These are phyloP conservation scores for Bilobella aurantiaca DNA, from an alignment of 1,140 invertebrate species.

Conservation along the genomic window DNA sequence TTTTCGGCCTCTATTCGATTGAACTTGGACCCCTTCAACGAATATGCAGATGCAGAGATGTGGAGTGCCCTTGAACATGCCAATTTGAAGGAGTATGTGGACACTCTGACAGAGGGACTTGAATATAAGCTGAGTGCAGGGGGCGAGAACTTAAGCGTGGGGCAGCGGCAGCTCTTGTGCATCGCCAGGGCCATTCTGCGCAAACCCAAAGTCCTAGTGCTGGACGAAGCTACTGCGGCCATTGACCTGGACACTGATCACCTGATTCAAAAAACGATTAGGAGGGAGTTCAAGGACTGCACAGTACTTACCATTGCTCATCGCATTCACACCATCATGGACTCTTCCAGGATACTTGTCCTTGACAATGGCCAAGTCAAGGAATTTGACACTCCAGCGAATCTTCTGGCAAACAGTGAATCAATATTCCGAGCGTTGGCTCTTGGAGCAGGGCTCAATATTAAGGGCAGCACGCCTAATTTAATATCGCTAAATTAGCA, in stretches of 20 bases:
- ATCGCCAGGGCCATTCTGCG: conserved; percentile 68
- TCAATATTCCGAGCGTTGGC: too few relatives aligned
- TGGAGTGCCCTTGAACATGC: conserved; percentile 53
- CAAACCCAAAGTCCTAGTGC: conserved; percentile 64
- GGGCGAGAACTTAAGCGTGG: conserved; percentile 72
- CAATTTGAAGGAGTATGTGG: conserved; percentile 48
- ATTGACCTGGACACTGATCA: conserved; percentile 65
- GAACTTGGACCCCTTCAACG: conserved; percentile 55
- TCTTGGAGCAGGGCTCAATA: too few relatives aligned
- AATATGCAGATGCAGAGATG: conserved; percentile 47
- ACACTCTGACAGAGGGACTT: conserved; percentile 47
- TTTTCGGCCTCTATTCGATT: conserved; percentile 46
- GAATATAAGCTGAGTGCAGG: conserved; percentile 50
- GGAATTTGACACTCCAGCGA: too few relatives aligned
- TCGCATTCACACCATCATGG: conserved; percentile 61
- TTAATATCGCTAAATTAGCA: too few relatives aligned
- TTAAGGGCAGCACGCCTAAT: too few relatives aligned
- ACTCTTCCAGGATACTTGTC: conserved; percentile 61
- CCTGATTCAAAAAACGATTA: conserved; percentile 59
- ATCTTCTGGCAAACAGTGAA: too few relatives aligned
- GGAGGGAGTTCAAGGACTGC: conserved; percentile 57
- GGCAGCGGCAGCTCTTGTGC: conserved; percentile 74
- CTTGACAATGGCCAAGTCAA: too few relatives aligned
- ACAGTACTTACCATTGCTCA: conserved; percentile 80
- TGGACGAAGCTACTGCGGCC: conserved; percentile 82